Evolutionary conservation across 2,888 invertebrate genomes (phyloP), one percentile per base, ranked within the genome.

Genomic region (Aspidapion aeneum): DNA sequence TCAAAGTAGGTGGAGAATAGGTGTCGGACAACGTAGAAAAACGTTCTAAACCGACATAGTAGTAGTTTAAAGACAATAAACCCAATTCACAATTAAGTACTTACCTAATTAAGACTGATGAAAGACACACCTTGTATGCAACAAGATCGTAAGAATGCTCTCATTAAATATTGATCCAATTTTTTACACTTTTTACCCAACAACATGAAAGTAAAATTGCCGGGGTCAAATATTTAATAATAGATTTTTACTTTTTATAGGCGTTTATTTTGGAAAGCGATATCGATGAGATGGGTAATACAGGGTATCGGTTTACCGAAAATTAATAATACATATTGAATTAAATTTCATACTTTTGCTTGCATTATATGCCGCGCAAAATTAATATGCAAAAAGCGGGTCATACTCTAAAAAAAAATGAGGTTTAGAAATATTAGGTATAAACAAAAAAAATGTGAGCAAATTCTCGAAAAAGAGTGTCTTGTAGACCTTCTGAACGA

Each of bases 161-260:
- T 17, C n/a, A 52, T 17, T 57, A 63, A 59, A 63, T 63, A 58
- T 63, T 21, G 1, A 58, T 16, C 58, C 58, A 54, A 63, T 63
- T 63, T 55, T 58, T 55, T 63, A 63, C 62, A 63, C 62, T 63
- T 55, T 59, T 63, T 21, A 57, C 54, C 58, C 52, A 51, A 58
- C 22, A 55, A 18, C 17, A 58, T 58, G 58, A 63, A 58, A 62
- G 58, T 35, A 49, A 35, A 35, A 35, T 35, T 35, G 35, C 21
- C 54, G 21, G 55, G 21, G 21, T 21, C 19, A 50, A 55, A 56
- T 18, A 18, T 21, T 21, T 57, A 61, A 61, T 61, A 57, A 57
- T 57, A 61, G 21, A 57, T 51, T 61, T 61, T 61, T 61, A 51
- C 57, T 61, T 57, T 61, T 56, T 50, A 55, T 57, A 57, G 35